phyloP scores from a whole-genome alignment of 2,797 vertebrate genomes.

The Sebastiscus albofasciatus region DNA sequence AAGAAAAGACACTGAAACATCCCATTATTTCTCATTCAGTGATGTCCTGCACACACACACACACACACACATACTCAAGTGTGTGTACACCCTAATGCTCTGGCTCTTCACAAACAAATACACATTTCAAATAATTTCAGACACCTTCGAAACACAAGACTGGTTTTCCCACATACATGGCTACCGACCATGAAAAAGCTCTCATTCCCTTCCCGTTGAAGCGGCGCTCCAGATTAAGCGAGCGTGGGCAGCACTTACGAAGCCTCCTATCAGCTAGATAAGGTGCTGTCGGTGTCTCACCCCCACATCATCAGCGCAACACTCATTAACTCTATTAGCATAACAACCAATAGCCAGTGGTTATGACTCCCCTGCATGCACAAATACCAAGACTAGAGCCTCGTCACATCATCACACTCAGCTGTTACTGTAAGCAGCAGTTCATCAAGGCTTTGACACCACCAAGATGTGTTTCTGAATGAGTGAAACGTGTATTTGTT shows the following conservation, averaged over 20 bases:
- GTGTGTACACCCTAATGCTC: background rate
- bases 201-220: background rate
- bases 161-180: constrained; percentile 2
- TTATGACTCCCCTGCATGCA: background rate
- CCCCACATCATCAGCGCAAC: constrained; percentile 15
- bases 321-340: constrained; percentile 48
- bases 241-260: constrained; percentile 20
- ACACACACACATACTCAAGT: background rate
- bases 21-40: background rate
- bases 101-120: constrained; percentile 1
- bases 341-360: constrained; percentile 22
- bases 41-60: background rate
- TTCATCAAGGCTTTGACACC: constrained; percentile 1
- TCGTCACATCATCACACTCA: background rate
- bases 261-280: constrained; percentile 22
- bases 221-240: constrained; percentile 5
- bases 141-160: background rate
- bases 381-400: background rate
- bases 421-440: background rate
- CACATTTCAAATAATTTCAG: background rate
- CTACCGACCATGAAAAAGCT: constrained; percentile 2
- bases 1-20: background rate
- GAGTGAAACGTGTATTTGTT: background rate
- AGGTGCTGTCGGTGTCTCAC: constrained; percentile 11
- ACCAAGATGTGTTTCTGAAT: background rate